Base-by-base conservation (phyloP, 2,113 vertebrate genomes). In the Ancistrus triradiatus region DNA sequence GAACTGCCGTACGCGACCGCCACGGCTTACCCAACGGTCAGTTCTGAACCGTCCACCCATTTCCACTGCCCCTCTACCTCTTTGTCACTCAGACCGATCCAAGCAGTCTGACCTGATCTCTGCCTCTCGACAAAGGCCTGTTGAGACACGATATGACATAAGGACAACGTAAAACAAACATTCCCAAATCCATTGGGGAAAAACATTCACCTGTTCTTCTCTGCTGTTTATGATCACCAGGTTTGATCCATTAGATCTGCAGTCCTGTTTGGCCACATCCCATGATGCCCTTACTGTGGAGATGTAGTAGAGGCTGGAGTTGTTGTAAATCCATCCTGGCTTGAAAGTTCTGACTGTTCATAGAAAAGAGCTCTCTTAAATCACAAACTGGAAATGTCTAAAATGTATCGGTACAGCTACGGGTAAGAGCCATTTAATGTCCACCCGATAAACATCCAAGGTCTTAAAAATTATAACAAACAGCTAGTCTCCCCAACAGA, bases 141-240 rank as follows among this genome's bases (percentile, higher is more conserved):
- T 15, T 8, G 1, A 24, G 6, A 8, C 10, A n/a, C n/a, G n/a
- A n/a, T n/a, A n/a, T n/a, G n/a, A n/a, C n/a, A n/a, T n/a, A n/a
- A n/a, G n/a, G n/a, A n/a, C n/a, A n/a, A n/a, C n/a, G n/a, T n/a
- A 13, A 5, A 2, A 19, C 8, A 2, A 37, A 10, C 13, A 37
- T 37, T 10, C 13, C 7, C 8, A 10, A 9, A 10, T 11, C 35
- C 13, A 11, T 5, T 5, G 31, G 31, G 31, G 31, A 33, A 33
- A 42, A 42, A 42, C 28, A 18, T 3, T 38, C 15, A 57, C 63
- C 52, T 66, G 63, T 49, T 49, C 43, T 5, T 66, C 52, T 38
- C 15, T 27, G 21, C 63, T 66, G 4, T 19, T 57, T 18, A 66
- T 38, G 33, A 66, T 28, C 43, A 57, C 43, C 43, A 66, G 31